Percentiles rank a stretch among this genome's conserved stretches.
phyloP scores from a whole-genome alignment of 2,113 vertebrate species.

The Perccottus glenii region DNA sequence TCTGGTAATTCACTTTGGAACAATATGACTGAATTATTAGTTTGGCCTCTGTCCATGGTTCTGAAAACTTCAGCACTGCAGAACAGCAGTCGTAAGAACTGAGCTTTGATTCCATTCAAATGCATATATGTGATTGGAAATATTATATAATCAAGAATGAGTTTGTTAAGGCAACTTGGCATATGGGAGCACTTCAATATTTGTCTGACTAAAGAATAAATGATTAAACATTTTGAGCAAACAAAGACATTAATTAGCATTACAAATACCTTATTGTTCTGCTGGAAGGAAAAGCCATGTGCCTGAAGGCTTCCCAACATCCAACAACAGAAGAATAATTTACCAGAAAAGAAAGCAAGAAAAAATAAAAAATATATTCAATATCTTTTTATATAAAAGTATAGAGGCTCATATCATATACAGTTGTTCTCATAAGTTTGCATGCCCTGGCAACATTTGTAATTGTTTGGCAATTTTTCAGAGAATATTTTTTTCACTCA shows the following conservation, averaged over 20 bases:
- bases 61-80: background rate
- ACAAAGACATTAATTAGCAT: conserved; percentile 23
- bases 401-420: background rate
- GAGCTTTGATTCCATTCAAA: background rate
- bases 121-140: background rate
- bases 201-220: background rate
- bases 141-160: background rate
- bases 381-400: conserved; percentile 14
- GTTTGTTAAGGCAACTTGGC: background rate
- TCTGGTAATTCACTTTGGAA: background rate
- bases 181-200: conserved; percentile 8
- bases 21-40: background rate
- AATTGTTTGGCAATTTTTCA: too few species aligned
- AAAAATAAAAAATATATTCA: conserved; percentile 13
- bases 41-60: background rate
- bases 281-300: conserved; percentile 5
- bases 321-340: conserved; percentile 19
- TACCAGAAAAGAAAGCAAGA: conserved; percentile 9
- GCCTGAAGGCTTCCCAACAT: conserved; percentile 24
- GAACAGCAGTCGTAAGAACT: background rate
- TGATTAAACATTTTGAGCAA: background rate
- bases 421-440: conserved; percentile 15
- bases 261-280: conserved; percentile 16
- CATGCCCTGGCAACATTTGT: too few species aligned
- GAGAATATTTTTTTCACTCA: too few species aligned